Base-by-base conservation (phyloP, 2,888 invertebrate species). In the Metalampra italica region DNA sequence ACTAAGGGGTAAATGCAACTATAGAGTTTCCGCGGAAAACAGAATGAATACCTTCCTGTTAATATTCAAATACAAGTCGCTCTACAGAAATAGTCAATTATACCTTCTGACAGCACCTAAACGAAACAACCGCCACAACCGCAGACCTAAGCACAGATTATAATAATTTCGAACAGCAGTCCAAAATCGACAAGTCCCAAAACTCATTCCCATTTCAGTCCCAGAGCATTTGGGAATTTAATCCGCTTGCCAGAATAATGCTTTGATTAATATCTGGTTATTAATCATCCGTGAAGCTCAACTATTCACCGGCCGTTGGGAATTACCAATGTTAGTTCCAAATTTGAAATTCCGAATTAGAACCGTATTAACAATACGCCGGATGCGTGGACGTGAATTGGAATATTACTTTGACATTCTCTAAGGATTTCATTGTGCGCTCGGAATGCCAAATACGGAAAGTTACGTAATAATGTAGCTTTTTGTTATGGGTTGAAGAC, bases 301-400 rank as follows among this genome's bases (percentile, higher is more conserved):
- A 82, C 82, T 83, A 82, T 85, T 81, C 81, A 78, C 69, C 69
- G 73, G 73, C 66, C 77, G 62, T 69, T 52, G 79, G 76, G 84
- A 78, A 78, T 78, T 74, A 69, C 70, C 72, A 68, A 68, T 75
- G 70, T 71, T 73, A 64, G 76, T 75, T 48, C 65, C 69, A 67
- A 75, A 78, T 78, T 74, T 66, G 70, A 75, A 78, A 75, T 78
- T 77, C 68, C 68, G 74, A 82, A 79, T 82, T 75, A 76, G 76
- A 75, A 72, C 69, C 68, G 67, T 64, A 73, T 75, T 75, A 74
- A 75, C 74, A 78, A 77, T 75, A 77, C 75, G 70, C 70, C 63
- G 60, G 66, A 55, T 55, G 60, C 59, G 63, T 66, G 62, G 63
- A 68, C 68, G 62, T 59, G 66, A 65, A 74, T 69, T 70, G 57